Evolutionary conservation across 1,140 invertebrate species (phyloP).

Genomic region (Cotesia vestalis): DNA sequence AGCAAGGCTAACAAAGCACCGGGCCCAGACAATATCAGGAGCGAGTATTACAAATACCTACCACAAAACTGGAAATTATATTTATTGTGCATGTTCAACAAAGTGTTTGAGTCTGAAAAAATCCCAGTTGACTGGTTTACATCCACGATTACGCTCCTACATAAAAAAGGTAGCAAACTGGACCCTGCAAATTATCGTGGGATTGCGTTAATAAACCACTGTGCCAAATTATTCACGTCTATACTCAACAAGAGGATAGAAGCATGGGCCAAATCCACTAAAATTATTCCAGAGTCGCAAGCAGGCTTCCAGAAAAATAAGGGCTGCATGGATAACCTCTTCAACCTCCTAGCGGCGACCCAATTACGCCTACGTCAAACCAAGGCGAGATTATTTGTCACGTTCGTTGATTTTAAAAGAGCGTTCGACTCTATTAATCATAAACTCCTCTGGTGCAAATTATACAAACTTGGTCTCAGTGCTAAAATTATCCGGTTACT

Average conservation of each 20-base stretch:
- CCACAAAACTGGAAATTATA: constrained; percentile 14
- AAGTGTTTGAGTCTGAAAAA: constrained; percentile 2
- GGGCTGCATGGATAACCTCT: constrained; percentile 43
- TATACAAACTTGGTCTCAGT: neutral
- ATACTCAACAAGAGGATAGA: constrained; percentile 36
- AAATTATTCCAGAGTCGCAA: constrained; percentile 42
- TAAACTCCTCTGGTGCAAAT: constrained; percentile 18
- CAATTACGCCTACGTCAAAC: constrained; percentile 29
- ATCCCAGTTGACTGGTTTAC: constrained; percentile 25
- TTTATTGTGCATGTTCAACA: constrained; percentile 28
- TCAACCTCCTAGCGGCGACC: constrained; percentile 32
- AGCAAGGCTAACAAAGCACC: constrained; percentile 32
- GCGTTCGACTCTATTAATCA: constrained; percentile 32
- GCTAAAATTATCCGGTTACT: constrained; percentile 1
- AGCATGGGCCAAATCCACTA: constrained; percentile 35
- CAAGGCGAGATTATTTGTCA: constrained; percentile 4
- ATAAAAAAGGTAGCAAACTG: constrained; percentile 41
- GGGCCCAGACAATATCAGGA: constrained; percentile 32
- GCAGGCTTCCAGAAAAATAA: constrained; percentile 39
- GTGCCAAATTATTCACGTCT: constrained; percentile 41
- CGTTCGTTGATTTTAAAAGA: constrained; percentile 28
- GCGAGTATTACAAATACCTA: constrained; percentile 31
- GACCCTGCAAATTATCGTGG: constrained; percentile 44
- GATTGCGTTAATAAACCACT: constrained; percentile 41
- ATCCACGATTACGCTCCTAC: constrained; percentile 13